Conservation (phyloP, 2,113 vertebrate species). For the Panthera tigris region DNA sequence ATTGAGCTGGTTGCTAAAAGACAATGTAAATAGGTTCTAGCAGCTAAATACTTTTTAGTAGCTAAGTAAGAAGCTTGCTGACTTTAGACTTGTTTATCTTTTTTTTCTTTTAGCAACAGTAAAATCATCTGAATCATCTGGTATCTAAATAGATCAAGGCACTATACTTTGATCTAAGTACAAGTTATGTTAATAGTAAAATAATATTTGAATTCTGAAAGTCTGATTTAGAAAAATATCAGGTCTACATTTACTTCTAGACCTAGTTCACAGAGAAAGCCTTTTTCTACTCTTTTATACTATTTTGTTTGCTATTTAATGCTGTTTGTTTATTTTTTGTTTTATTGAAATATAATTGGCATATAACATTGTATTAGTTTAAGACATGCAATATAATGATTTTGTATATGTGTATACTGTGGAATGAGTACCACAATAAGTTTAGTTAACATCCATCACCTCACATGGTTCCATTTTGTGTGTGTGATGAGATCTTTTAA, state of each 20-base stretch:
- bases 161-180: background rate
- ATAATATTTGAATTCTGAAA: background rate
- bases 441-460: background rate
- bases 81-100: background rate
- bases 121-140: background rate
- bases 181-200: background rate
- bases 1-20: background rate
- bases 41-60: background rate
- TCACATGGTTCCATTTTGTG: background rate
- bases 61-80: background rate
- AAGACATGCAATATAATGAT: background rate
- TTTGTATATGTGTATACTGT: background rate
- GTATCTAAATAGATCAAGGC: background rate
- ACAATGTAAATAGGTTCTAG: background rate
- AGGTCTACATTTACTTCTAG: background rate
- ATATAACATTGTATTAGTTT: background rate
- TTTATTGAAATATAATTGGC: background rate
- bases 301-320: background rate
- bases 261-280: background rate
- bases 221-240: background rate
- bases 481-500: background rate
- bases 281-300: background rate
- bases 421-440: background rate
- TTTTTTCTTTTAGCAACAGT: background rate
- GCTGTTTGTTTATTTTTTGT: background rate